Conservation (phyloP, 2,797 vertebrate genomes). For the Molothrus ater region DNA sequence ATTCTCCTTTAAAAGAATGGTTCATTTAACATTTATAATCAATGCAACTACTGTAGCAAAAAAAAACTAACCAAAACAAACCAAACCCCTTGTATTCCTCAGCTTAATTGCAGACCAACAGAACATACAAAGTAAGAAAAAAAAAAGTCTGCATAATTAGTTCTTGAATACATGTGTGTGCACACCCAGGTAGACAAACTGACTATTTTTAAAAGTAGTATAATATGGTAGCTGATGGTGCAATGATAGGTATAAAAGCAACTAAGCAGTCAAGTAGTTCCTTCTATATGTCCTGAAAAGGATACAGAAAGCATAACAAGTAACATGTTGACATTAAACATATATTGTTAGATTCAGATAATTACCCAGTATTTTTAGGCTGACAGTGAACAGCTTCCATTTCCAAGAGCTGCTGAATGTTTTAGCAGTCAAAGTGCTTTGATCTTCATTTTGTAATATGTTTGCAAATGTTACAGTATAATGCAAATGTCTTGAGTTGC, state of each 20-base stretch:
- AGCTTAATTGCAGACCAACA: neutral
- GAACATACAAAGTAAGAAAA: neutral
- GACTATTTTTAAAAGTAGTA: neutral
- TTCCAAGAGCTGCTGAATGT: neutral
- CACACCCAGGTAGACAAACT: neutral
- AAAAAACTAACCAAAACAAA: neutral
- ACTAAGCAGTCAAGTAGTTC: slow-evolving; percentile 5
- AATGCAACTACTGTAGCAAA: neutral
- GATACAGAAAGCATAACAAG: neutral
- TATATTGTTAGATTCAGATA: neutral
- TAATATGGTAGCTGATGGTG: neutral
- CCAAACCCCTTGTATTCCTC: neutral
- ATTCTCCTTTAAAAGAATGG: neutral
- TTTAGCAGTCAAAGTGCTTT: neutral
- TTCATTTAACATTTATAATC: neutral
- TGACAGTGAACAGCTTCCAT: fast-evolving
- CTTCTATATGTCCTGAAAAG: neutral
- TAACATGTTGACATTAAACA: neutral
- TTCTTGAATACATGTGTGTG: neutral
- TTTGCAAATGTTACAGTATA: neutral
- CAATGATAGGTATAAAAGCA: neutral
- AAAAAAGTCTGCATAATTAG: neutral
- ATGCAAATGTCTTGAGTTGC: neutral
- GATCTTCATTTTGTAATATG: neutral
- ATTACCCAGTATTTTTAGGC: neutral